phyloP scores from a whole-genome alignment of 2,113 vertebrate genomes.

The Aythya baeri region DNA sequence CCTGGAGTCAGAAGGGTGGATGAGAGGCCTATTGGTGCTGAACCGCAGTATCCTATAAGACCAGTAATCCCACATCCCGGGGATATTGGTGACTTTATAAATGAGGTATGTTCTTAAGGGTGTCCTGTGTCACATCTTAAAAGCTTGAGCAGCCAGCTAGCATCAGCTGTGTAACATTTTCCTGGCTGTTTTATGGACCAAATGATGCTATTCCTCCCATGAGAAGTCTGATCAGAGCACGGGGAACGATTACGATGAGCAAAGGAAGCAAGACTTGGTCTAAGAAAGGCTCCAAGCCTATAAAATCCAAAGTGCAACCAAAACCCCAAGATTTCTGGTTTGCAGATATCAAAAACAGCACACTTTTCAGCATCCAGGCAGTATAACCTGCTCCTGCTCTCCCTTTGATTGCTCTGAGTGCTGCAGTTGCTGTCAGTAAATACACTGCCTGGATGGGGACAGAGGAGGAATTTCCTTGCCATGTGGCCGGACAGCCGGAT shows the following conservation, averaged over 20 bases:
- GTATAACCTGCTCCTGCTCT: not conserved
- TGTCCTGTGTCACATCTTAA: not conserved
- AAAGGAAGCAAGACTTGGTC: not conserved
- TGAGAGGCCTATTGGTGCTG: conserved; percentile 92
- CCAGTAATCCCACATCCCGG: conserved; percentile 93
- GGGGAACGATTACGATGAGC: not conserved
- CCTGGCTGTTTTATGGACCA: not conserved
- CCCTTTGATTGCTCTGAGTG: not conserved
- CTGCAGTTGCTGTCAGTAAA: not conserved
- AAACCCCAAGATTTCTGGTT: not conserved
- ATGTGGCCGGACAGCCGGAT: not conserved
- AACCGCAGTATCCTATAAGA: conserved; percentile 94
- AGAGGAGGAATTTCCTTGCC: not conserved
- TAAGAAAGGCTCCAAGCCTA: not conserved
- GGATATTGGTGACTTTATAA: conserved; percentile 98
- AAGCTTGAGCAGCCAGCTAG: not conserved
- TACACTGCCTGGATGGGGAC: accelerated
- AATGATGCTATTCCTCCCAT: not conserved
- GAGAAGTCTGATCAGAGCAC: not conserved
- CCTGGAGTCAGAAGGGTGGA: conserved; percentile 92
- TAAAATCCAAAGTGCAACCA: not conserved
- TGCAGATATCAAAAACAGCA: not conserved
- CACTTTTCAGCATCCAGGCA: not conserved
- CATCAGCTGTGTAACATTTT: not conserved
- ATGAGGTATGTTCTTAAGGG: conserved; percentile 82